A percentile compares a stretch with the other conserved stretches of the same genome.
These are phyloP conservation scores for Nephrotoma flavescens DNA, from an alignment of 2,888 invertebrate species.

Conservation along the genomic window DNA sequence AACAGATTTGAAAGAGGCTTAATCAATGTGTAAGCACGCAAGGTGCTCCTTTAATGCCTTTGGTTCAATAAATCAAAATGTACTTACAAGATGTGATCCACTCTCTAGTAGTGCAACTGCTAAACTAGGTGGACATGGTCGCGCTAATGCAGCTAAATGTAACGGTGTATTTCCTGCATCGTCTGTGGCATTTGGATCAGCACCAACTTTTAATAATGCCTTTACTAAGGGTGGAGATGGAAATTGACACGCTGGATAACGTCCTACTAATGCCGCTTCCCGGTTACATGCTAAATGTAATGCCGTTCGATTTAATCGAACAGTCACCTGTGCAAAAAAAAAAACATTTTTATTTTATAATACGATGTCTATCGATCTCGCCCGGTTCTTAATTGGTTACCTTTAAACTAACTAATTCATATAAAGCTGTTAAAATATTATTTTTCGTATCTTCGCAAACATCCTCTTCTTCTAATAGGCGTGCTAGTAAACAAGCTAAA, in stretches of 20 bases:
- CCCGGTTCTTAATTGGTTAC: constrained; percentile 20
- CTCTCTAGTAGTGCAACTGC: constrained; percentile 56
- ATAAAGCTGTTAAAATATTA: constrained; percentile 56
- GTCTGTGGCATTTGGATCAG: constrained; percentile 64
- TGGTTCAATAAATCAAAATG: not conserved
- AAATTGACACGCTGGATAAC: constrained; percentile 54
- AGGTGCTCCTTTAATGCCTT: not conserved
- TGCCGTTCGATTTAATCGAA: constrained; percentile 51
- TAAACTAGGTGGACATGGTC: constrained; percentile 54
- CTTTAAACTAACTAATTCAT: constrained; percentile 60
- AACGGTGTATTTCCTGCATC: constrained; percentile 76
- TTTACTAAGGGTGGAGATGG: constrained; percentile 54
- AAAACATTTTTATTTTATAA: not conserved
- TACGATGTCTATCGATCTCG: not conserved
- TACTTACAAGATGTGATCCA: constrained; percentile 46
- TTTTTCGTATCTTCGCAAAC: constrained; percentile 35
- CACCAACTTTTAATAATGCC: constrained; percentile 67
- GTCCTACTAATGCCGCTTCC: constrained; percentile 52
- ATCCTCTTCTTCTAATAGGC: constrained; percentile 42
- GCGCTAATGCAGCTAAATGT: constrained; percentile 64
- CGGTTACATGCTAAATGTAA: constrained; percentile 74
- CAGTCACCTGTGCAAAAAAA: constrained; percentile 28
- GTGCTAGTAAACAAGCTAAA: constrained; percentile 60
- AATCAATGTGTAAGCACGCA: too few relatives aligned
- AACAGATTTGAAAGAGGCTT: too few relatives aligned